Evolutionary conservation across 1,140 invertebrate species (phyloP), one percentile per base, ranked within the genome.

Genomic region (Apis laboriosa): DNA sequence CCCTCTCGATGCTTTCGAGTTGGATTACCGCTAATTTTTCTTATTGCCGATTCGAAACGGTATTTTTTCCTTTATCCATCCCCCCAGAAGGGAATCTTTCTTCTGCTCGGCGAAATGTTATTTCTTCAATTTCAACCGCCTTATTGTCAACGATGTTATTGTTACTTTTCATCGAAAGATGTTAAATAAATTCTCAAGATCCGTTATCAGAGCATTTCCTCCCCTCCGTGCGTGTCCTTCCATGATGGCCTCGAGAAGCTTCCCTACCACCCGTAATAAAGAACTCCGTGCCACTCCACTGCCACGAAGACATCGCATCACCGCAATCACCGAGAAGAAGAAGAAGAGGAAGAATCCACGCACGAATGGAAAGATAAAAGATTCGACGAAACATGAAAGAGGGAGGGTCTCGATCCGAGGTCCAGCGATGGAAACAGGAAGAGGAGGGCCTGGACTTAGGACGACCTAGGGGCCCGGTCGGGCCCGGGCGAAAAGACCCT

Each of bases 321-420:
- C 67, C 43, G 19, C 19, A 4, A 68, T 68, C 13, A 3, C 8
- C 19, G 34, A 64, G 17, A n/a, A 49, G 19, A 67, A 68, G 76
- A 61, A 76, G 70, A 51, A 76, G 53, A 61, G 53, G 53, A 4
- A 66, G 75, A 80, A 70, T 53, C 60, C 21, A 53, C 56, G 64
- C 24, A 58, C 34, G 60, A 21, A 34, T 51, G 60, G 55, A 78
- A 55, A 75, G 66, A 82, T 67, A 49, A 84, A 66, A 66, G 51
- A 60, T 58, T 76, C 34, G 71, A 68, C 49, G 70, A 15, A 56
- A 84, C 84, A 87, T 87, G 70, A 85, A 89, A 86, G 86, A 49
- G 28, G 55, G 24, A 64, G 66, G 58, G 28, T 80, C 58, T 4
- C 76, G 63, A 64, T 64, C 60, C 34, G 34, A 61, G 17, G 61